phyloP scores from a whole-genome alignment of 1,140 invertebrate genomes.

The Atta colombica region DNA sequence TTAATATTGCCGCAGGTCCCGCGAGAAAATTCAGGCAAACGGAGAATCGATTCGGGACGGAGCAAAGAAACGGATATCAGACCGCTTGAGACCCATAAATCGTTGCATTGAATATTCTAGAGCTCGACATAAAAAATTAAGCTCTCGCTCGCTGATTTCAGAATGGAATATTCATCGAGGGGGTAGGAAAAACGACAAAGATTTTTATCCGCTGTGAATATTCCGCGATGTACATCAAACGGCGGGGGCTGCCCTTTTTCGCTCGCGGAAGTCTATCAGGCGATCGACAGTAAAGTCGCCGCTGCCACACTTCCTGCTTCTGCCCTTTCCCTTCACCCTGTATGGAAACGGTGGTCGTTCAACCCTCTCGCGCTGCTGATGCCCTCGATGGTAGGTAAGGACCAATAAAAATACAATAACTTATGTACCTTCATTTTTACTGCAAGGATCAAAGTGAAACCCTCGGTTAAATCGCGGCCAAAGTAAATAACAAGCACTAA shows the following conservation, averaged over 20 bases:
- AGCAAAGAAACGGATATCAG: not conserved
- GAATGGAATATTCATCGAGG: constrained; percentile 36
- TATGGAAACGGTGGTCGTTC: constrained; percentile 47
- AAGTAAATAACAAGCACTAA: constrained; percentile 63
- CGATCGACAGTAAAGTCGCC: constrained; percentile 55
- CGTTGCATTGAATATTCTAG: constrained; percentile 45
- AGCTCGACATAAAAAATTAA: constrained; percentile 26
- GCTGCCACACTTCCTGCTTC: constrained; percentile 53
- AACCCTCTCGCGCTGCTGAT: constrained; percentile 42
- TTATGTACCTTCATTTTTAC: constrained; percentile 66
- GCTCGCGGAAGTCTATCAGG: constrained; percentile 51
- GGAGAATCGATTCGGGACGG: not conserved
- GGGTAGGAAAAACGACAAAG: constrained; percentile 12
- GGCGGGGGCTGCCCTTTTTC: constrained; percentile 24
- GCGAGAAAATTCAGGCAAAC: constrained; percentile 7
- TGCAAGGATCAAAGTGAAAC: constrained; percentile 61
- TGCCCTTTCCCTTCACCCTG: constrained; percentile 28
- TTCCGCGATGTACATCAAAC: constrained; percentile 48
- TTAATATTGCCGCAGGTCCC: not conserved
- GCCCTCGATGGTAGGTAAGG: constrained; percentile 36
- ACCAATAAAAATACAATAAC: constrained; percentile 64
- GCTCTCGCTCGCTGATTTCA: constrained; percentile 18
- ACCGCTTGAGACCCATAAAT: constrained; percentile 10
- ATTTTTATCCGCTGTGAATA: constrained; percentile 48
- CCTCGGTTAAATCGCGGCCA: constrained; percentile 61